Base-by-base conservation (phyloP, 2,797 vertebrate genomes). In the Coregonus ussuriensis region DNA sequence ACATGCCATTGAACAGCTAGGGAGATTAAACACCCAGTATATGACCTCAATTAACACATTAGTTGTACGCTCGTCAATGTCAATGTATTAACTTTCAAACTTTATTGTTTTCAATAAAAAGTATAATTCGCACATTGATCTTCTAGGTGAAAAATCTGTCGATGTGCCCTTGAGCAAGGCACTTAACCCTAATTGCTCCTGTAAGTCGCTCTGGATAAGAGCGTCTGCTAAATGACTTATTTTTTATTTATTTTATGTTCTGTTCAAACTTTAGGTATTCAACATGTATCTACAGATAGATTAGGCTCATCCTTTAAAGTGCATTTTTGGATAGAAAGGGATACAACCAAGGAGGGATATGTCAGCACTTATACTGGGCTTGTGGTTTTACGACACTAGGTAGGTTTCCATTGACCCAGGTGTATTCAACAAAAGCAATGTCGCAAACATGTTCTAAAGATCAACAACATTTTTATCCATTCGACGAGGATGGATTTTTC, bases 1-100 rank as follows among this genome's bases (percentile, higher is more conserved):
- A 82, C 82, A 77, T 79, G 80, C 83, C 89, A 86, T 81, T 86
- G 81, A 88, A 84, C 86, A 85, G 76, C 80, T 78, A 77, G 76
- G 72, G 85, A 88, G 91, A 90, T 90, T 90, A 88, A 86, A 80
- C 82, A 65, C 69, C 70, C 77, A 79, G 83, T 82, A 76, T 79
- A 77, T 85, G 89, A 93, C 90, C 92, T 87, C 91, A 93, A 93
- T 93, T 93, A 37, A 93, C 86, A 71, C 74, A 84, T 91, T 86
- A 87, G 84, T 77, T 72, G 75, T 87, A 33, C 29, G 88, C 83
- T 82, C 79, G 80, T 83, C 81, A 91, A 75, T 72, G 84, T 88
- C 84, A 79, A 71, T 4, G 70, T 83, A 78, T 88, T 80, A 78
- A 71, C 84, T 65, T 47, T 37, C 5, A 37, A 37, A 6, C 5